phyloP scores from a whole-genome alignment of 2,113 vertebrate species.

The Cisticola juncidis region DNA sequence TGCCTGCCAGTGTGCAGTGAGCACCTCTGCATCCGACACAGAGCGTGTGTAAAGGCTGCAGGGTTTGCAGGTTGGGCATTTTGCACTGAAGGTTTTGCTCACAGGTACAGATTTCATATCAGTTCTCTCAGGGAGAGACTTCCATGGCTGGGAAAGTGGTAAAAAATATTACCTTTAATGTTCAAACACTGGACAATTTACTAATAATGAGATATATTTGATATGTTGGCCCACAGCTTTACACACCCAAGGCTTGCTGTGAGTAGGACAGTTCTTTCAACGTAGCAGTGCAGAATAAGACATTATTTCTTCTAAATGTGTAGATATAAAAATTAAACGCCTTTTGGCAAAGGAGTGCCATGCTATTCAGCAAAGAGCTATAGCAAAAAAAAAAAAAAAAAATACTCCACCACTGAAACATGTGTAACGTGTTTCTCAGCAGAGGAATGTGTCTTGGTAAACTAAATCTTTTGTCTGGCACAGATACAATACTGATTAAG shows the following conservation, averaged over 20 bases:
- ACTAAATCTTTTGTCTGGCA: neutral
- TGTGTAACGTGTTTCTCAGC: neutral
- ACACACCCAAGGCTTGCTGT: neutral
- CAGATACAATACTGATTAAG: neutral
- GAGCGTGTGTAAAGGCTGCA: rapidly evolving
- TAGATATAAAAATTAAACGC: neutral
- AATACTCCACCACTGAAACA: neutral
- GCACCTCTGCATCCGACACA: rapidly evolving
- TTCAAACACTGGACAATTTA: neutral
- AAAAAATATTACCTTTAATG: neutral
- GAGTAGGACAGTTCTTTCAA: neutral
- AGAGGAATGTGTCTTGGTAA: neutral
- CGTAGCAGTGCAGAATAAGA: neutral
- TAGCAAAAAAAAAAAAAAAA: neutral
- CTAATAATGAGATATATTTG: neutral
- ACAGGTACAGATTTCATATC: too few relatives aligned
- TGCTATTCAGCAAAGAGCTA: neutral
- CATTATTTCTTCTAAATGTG: neutral
- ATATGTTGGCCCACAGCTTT: neutral
- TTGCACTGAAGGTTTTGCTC: neutral
- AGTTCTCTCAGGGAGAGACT: neutral
- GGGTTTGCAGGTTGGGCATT: neutral
- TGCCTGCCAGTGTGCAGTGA: rapidly evolving
- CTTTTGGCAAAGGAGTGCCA: neutral
- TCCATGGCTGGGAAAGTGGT: neutral